Evolutionary conservation across 2,888 invertebrate genomes (phyloP), one percentile per base, ranked within the genome.

Genomic region (Ariolimax columbianus): DNA sequence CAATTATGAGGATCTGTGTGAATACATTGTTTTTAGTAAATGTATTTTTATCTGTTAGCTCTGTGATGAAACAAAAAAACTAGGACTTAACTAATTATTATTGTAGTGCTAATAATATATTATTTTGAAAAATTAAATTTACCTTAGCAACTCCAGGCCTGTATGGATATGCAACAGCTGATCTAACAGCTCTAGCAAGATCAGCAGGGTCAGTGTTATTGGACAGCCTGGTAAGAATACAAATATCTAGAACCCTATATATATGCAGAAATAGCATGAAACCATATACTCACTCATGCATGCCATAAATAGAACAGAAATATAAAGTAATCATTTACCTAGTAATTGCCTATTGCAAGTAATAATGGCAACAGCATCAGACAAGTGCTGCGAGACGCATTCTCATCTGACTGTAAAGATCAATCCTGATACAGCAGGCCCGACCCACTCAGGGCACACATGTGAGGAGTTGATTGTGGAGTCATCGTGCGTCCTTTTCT

Each of bases 111-210:
- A 47, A 47, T 47, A 11, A 14, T 47, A 47, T 14, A 47, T 47
- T 47, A 47, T 11, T 47, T 11, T 47, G 47, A 47, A 47, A n/a
- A 30, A 36, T 43, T 11, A 66, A 80, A 55, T 98, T 95, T 88
- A 98, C 96, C 92, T 97, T 97, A 0, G 97, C 96, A 40, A 97
- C 97, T 0, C 97, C 98, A 1, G 97, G 96, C 55, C 98, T 95
- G 95, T 97, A 97, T 86, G 96, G 96, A 94, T 97, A 96, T 0
- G 95, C 93, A 26, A 96, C 91, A 0, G 96, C 95, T 63, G 96
- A 95, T 23, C 95, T 91, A 94, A 97, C 96, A 0, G 87, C 86
- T 3, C 38, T 70, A 11, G 30, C 59, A 14, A 78, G 33, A 63
- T 75, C 43, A 9, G 82, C 84, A 38, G 72, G 30, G 3, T 17